phyloP scores from a whole-genome alignment of 1,140 invertebrate genomes.

The Bombus affinis region DNA sequence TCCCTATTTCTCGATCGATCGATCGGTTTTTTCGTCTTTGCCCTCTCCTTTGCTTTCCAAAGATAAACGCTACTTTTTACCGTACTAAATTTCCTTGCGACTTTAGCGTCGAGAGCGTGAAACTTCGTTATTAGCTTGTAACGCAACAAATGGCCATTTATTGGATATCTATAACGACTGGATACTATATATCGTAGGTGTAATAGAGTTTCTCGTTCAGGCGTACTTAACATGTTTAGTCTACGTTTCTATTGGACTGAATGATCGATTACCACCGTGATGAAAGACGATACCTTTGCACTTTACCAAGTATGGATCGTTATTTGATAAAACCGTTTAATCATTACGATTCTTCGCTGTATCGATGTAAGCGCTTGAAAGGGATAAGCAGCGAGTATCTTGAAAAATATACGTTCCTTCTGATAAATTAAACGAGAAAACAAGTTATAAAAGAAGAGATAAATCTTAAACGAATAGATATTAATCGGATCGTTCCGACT shows the following conservation, averaged over 20 bases:
- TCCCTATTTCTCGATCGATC: neutral
- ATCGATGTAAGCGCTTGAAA: neutral
- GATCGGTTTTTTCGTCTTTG: fast-evolving
- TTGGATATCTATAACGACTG: neutral
- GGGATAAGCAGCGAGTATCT: neutral
- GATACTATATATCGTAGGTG: neutral
- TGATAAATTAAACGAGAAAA: neutral
- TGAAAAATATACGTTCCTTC: fast-evolving
- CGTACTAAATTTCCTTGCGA: neutral
- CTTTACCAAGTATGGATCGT: neutral
- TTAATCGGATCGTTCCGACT: neutral
- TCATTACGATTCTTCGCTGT: neutral
- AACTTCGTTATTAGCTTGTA: neutral
- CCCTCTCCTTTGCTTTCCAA: no score
- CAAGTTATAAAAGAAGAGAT: no score
- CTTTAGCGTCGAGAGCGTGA: neutral
- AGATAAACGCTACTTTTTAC: neutral
- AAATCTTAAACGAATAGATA: neutral
- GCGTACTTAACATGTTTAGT: conserved; percentile 15
- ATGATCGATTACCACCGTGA: conserved; percentile 10
- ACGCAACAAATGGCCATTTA: neutral
- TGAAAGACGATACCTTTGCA: neutral
- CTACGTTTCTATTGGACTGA: conserved; percentile 2
- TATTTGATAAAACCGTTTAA: neutral
- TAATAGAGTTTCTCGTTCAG: conserved; percentile 4